Base-by-base conservation (phyloP, 2,797 vertebrate species). In the Siniperca obscura region DNA sequence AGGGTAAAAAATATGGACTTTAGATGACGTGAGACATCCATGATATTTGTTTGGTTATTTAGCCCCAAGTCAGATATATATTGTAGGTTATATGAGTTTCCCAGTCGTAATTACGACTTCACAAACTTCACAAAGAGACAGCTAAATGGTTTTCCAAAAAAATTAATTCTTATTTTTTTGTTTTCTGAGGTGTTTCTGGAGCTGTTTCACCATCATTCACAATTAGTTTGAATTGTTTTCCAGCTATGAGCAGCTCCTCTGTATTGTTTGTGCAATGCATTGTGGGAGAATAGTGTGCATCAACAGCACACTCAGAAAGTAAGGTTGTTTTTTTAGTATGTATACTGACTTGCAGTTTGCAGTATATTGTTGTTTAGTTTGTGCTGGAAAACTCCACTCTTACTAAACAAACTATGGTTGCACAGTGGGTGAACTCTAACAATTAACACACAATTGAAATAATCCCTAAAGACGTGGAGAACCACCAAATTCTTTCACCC, bases 181-280 rank as follows among this genome's bases (percentile, higher is more conserved):
- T 27, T 53, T 21, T 74, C n/a, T 61, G 21, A 79, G 40, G 48
- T 57, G 62, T 79, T 78, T 81, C 22, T 48, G 42, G 6, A 67
- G 64, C 7, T 9, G 44, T 67, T 68, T 52, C 61, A 72, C 30
- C 57, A 14, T 30, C 21, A 65, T 62, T 56, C n/a, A 40, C 10
- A 13, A 19, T 38, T 30, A 52, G 46, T 53, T 61, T 50, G 1
- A 68, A 60, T 16, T 76, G 36, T 53, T 67, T 80, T 66, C 22
- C 21, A 55, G n/a, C 25, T 44, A 42, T 16, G 14, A 34, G 25
- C 17, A 65, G 52, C 30, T 46, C 44, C 44, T 25, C 21, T 38
- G 38, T 46, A 40, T 53, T 12, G 52, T 67, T 61, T 70, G 21
- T 64, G 38, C 65, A 67, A 48, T 74, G 19, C 53, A 61, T 61